Evolutionary conservation across 1,140 invertebrate genomes (phyloP).

Genomic region (Drosophila lini): DNA sequence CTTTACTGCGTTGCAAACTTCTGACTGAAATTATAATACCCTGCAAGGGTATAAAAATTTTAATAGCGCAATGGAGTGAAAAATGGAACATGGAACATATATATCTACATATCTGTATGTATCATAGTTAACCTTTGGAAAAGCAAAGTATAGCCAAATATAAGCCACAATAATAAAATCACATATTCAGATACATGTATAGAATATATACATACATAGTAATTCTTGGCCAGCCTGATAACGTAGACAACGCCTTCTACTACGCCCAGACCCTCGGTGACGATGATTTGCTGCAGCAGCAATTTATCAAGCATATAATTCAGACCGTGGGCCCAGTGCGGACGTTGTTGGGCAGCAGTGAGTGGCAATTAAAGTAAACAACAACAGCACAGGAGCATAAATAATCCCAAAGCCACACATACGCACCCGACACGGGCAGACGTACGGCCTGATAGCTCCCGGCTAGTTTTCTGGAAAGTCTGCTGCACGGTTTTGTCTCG

Average conservation of each 20-base stretch:
- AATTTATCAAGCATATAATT: constrained; percentile 74
- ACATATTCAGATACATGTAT: background rate
- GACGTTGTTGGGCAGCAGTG: constrained; percentile 25
- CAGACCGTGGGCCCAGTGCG: constrained; percentile 31
- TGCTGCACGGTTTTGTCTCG: constrained; percentile 9
- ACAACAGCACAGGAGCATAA: constrained; percentile 28
- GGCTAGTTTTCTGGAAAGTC: constrained; percentile 15
- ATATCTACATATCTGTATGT: too few relatives aligned
- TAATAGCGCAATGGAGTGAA: too few relatives aligned
- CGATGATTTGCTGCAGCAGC: constrained; percentile 62
- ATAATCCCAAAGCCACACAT: constrained; percentile 30
- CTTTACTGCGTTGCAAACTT: too few relatives aligned
- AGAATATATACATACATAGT: background rate
- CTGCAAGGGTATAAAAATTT: too few relatives aligned
- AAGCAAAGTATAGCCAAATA: too few relatives aligned
- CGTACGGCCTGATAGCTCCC: constrained; percentile 3
- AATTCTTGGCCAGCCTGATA: constrained; percentile 16
- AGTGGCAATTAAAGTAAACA: constrained; percentile 74
- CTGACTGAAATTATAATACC: too few relatives aligned
- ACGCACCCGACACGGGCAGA: constrained; percentile 11
- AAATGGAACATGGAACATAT: too few relatives aligned
- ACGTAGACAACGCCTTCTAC: constrained; percentile 13
- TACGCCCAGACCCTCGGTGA: constrained; percentile 32
- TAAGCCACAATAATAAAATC: background rate
- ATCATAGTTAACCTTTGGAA: too few relatives aligned